phyloP scores from a whole-genome alignment of 1,140 invertebrate species.

The Chrysomallon squamiferum region DNA sequence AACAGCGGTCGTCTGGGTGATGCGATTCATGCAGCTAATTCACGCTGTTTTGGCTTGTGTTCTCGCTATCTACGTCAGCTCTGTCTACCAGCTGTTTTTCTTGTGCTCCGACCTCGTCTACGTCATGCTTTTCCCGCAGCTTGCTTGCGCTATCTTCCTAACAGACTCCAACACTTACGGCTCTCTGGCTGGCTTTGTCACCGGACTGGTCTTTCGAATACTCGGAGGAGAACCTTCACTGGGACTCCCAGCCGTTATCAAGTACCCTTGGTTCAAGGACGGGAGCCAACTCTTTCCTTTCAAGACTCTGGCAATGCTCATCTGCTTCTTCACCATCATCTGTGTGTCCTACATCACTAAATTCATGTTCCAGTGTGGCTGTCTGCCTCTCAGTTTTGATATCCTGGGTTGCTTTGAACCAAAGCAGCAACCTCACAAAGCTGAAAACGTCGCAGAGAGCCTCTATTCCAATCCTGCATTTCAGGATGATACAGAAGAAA shows the following conservation, averaged over 20 bases:
- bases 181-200: constrained; percentile 79
- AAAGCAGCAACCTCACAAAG: too few relatives aligned
- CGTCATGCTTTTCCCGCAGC: constrained; percentile 95
- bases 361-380: constrained; percentile 61
- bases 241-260: constrained; percentile 72
- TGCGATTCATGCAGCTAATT: constrained; percentile 87
- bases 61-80: constrained; percentile 93
- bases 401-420: constrained; percentile 67
- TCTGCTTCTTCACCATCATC: constrained; percentile 71
- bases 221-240: constrained; percentile 86
- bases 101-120: constrained; percentile 98
- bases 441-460: too few relatives aligned
- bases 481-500: too few relatives aligned
- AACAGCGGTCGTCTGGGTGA: constrained; percentile 94
- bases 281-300: constrained; percentile 71
- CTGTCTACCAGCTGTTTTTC: constrained; percentile 92
- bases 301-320: constrained; percentile 66
- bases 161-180: constrained; percentile 85
- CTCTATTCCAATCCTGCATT: too few relatives aligned
- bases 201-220: constrained; percentile 85
- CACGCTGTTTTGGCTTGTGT: constrained; percentile 88
- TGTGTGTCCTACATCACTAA: constrained; percentile 63
- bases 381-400: constrained; percentile 43
- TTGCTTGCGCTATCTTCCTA: constrained; percentile 90
- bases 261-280: constrained; percentile 83